phyloP scores from a whole-genome alignment of 2,797 vertebrate genomes.

The Telmatherina bonti region DNA sequence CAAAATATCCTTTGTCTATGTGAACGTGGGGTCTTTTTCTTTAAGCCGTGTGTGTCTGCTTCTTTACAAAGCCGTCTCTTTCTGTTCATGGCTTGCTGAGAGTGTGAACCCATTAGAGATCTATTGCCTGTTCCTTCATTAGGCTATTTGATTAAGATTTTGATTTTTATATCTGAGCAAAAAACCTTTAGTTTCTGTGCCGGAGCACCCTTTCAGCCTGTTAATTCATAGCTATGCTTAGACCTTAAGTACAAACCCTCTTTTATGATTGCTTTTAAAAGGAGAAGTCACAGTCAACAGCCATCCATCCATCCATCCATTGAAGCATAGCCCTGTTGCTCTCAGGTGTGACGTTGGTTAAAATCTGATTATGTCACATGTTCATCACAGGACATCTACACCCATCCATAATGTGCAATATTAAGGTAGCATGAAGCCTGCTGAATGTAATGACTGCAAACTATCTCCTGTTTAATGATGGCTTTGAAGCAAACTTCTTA shows the following conservation, averaged over 20 bases:
- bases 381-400: too few species aligned
- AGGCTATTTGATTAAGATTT: background rate
- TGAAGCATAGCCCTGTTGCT: too few species aligned
- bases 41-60: background rate
- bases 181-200: background rate
- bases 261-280: background rate
- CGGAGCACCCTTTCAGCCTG: background rate
- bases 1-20: constrained; percentile 3
- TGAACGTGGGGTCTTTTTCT: background rate
- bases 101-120: background rate
- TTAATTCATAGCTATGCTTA: background rate
- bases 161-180: background rate
- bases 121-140: background rate
- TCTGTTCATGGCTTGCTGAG: background rate
- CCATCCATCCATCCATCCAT: too few species aligned
- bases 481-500: too few species aligned
- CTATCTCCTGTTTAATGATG: too few species aligned
- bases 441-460: too few species aligned
- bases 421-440: too few species aligned
- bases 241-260: too few species aligned
- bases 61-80: background rate
- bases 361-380: too few species aligned
- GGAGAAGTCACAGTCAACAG: too few species aligned
- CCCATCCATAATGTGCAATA: too few species aligned
- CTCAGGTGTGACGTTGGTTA: too few species aligned